Conservation (phyloP, 1,140 invertebrate species). For the Zaprionus camerounensis region DNA sequence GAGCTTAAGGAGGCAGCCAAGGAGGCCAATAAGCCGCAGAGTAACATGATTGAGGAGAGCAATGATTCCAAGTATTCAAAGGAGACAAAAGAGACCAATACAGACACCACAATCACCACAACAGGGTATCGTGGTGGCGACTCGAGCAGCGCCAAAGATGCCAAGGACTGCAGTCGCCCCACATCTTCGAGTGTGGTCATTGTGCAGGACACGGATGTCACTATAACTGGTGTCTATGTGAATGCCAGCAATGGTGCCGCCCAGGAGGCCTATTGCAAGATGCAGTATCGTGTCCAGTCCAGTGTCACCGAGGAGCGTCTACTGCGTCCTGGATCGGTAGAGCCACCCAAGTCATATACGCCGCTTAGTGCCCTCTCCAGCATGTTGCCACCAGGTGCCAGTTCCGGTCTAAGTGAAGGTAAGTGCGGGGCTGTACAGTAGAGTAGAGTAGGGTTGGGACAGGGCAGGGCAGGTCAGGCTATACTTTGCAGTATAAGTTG, state of each 20-base stretch:
- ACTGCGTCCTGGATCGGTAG: constrained; percentile 90
- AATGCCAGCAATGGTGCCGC: constrained; percentile 90
- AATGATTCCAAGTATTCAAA: constrained; percentile 85
- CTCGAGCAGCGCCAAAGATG: constrained; percentile 75
- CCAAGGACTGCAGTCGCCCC: constrained; percentile 77
- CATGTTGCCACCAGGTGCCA: constrained; percentile 92
- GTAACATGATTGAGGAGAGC: constrained; percentile 76
- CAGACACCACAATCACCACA: constrained; percentile 79
- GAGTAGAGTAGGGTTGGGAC: too few relatives aligned
- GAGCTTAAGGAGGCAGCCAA: constrained; percentile 33
- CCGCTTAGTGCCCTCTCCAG: constrained; percentile 93
- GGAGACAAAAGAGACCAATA: constrained; percentile 87
- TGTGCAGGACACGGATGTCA: constrained; percentile 93
- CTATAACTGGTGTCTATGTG: constrained; percentile 92
- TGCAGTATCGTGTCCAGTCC: constrained; percentile 89
- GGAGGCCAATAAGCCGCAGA: constrained; percentile 84
- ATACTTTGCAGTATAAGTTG: too few relatives aligned
- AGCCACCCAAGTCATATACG: constrained; percentile 92
- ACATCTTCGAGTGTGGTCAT: constrained; percentile 87
- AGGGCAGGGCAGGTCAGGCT: too few relatives aligned
- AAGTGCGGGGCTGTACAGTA: too few relatives aligned
- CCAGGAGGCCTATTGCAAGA: constrained; percentile 92
- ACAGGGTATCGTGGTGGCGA: constrained; percentile 68
- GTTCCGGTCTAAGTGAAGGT: constrained; percentile 68
- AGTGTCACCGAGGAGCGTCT: constrained; percentile 84